phyloP scores from a whole-genome alignment of 1,140 invertebrate species.

The Lanistes nyassanus region DNA sequence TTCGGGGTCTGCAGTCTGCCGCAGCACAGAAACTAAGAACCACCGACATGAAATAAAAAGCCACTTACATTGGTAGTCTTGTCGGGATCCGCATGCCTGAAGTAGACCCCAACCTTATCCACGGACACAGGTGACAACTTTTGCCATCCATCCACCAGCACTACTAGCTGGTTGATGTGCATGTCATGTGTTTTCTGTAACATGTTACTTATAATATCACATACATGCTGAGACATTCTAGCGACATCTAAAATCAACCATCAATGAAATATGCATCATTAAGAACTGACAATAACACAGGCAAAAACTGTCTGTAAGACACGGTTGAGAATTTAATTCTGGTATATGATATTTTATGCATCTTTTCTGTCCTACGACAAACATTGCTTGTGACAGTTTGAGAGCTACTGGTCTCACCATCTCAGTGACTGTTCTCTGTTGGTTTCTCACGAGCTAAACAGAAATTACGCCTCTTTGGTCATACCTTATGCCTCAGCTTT shows the following conservation, averaged over 20 bases:
- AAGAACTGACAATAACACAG: background rate
- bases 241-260: background rate
- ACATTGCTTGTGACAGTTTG: too few relatives aligned
- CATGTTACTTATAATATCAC: background rate
- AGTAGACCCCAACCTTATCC: slow-evolving; percentile 94
- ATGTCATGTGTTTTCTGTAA: slow-evolving; percentile 81
- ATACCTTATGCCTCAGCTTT: slow-evolving; percentile 67
- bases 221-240: background rate
- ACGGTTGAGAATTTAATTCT: background rate
- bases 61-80: slow-evolving; percentile 36
- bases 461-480: background rate
- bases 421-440: too few relatives aligned
- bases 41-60: background rate
- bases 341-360: too few relatives aligned
- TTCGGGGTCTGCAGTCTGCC: too few relatives aligned
- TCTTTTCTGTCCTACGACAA: too few relatives aligned
- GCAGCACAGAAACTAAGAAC: too few relatives aligned
- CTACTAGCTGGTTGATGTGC: slow-evolving; percentile 84
- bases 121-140: slow-evolving; percentile 88
- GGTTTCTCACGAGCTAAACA: background rate
- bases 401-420: too few relatives aligned
- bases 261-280: background rate
- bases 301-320: background rate
- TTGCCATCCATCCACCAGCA: slow-evolving; percentile 89
- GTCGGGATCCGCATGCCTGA: slow-evolving; percentile 77